Evolutionary conservation across 1,140 invertebrate species (phyloP), one percentile per base, ranked within the genome.

Genomic region (Papilio aristodemus): DNA sequence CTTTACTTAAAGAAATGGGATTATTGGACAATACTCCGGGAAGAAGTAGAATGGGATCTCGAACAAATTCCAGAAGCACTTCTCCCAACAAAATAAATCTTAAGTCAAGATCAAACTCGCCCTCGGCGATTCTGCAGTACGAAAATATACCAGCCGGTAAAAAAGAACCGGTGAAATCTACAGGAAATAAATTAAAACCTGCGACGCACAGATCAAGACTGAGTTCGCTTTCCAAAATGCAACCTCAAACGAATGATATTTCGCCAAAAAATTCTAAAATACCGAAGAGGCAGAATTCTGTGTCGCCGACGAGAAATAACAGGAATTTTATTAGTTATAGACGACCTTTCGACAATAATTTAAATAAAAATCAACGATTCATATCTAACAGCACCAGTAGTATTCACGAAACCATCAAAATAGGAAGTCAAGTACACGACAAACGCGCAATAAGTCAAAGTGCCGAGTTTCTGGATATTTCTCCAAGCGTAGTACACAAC

Each of bases 361-460:
- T 90, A 32, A 80, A 78, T 63, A 80, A 81, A 77, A 89, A 84
- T 77, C 89, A 89, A 75, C 84, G 83, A 66, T 91, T 86, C 66
- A 91, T 92, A 46, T 92, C 91, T 3, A 92, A 85, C 41, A 92
- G 91, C 70, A 91, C 91, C 0, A 92, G 91, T 69, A 92, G 91
- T 71, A 91, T 92, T 66, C 84, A 92, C 58, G 91, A 92, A 75
- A 91, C 86, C 1, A 89, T 87, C 32, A 87, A 76, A 76, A 80
- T 90, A 72, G 83, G 85, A 59, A 84, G 86, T 73, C 78, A 81
- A 67, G 77, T 79, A 37, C 85, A 87, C 69, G 86, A 89, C 64
- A 84, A 86, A 74, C 72, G 86, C 75, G 70, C 73, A 46, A 86
- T 84, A 70, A 89, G 84, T 71, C 87, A 90, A 82, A 92, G 91